A percentile compares a stretch with the other conserved stretches of the same genome.
phyloP scores from a whole-genome alignment of 1,140 invertebrate species.

The Camponotus floridanus region DNA sequence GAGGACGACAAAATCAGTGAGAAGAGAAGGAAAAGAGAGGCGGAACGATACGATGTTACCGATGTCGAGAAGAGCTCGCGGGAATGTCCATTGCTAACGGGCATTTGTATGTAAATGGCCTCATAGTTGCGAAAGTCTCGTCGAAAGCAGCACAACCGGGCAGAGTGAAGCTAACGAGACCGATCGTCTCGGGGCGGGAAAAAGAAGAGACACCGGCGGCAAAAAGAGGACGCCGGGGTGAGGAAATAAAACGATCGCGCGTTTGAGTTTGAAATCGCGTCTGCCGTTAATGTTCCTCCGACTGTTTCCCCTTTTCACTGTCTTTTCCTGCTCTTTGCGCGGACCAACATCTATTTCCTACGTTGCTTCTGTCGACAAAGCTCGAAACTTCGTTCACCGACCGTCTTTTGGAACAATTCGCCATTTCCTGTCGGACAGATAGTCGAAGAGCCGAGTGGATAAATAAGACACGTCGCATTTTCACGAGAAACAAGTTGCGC shows the following conservation, averaged over 20 bases:
- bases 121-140: constrained; percentile 70
- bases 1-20: constrained; percentile 20
- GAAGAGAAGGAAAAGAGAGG: neutral
- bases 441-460: constrained; percentile 19
- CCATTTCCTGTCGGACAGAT: constrained; percentile 32
- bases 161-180: constrained; percentile 72
- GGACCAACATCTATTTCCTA: constrained; percentile 60
- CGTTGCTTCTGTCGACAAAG: constrained; percentile 33
- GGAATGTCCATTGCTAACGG: constrained; percentile 73
- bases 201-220: constrained; percentile 62
- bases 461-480: constrained; percentile 22
- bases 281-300: constrained; percentile 67
- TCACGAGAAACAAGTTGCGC: constrained; percentile 3
- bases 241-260: constrained; percentile 60
- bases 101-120: constrained; percentile 77
- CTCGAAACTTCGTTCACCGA: constrained; percentile 60
- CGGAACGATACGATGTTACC: constrained; percentile 63
- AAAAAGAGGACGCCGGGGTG: constrained; percentile 46
- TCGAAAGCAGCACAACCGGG: constrained; percentile 43
- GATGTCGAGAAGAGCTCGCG: constrained; percentile 68
- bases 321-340: constrained; percentile 61
- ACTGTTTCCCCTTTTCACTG: constrained; percentile 22
- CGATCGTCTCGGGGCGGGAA: constrained; percentile 66
- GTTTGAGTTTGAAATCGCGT: constrained; percentile 69
- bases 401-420: constrained; percentile 22